Base-by-base conservation (phyloP, 2,888 invertebrate species). In the Pegoplata infirma region DNA sequence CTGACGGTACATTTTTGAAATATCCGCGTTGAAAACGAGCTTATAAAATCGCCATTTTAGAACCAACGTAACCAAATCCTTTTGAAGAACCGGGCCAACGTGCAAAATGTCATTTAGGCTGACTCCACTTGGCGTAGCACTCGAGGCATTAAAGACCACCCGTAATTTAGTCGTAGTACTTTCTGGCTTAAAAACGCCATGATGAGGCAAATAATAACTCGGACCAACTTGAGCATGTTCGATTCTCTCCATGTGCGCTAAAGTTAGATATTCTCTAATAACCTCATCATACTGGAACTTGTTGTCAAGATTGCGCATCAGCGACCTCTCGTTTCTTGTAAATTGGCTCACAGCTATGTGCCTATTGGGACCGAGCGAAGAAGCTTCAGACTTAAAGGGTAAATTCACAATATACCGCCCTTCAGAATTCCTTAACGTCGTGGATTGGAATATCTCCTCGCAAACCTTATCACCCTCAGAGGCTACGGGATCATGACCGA, bases 401-500 rank as follows among this genome's bases (percentile, higher is more conserved):
- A 64, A 36, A 51, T 49, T 28, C 2, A 36, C 51, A 6, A 36
- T 8, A n/a, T 51, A 51, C 51, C 64, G 32, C 2, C 51, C 51
- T 25, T 25, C 51, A 6, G 14, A 14, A 40, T 6, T n/a, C n/a
- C n/a, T n/a, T n/a, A n/a, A n/a, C 8, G 40, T 64, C 8, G 51
- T 69, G 25, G 58, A 28, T 7, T 21, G 23, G 51, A 49, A 69
- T 4, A 69, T 68, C 21, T 68, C 32, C 21, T 68, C 68, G 21
- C 68, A 68, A n/a, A 32, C 14, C 47, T 58, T 32, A 44, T 69
- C 59, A 3, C 40, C 25, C n/a, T 61, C 49, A 6, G 61, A 71
- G 44, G 61, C 5, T 5, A 25, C 25, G 12, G 17, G 53, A 44
- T 46, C 17, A 3, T 5, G 16, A 55, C n/a, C 23, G 10, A 71